A percentile compares a stretch with the other conserved stretches of the same genome.
phyloP scores from a whole-genome alignment of 2,113 vertebrate species.

The Petrocephalus zakoni region DNA sequence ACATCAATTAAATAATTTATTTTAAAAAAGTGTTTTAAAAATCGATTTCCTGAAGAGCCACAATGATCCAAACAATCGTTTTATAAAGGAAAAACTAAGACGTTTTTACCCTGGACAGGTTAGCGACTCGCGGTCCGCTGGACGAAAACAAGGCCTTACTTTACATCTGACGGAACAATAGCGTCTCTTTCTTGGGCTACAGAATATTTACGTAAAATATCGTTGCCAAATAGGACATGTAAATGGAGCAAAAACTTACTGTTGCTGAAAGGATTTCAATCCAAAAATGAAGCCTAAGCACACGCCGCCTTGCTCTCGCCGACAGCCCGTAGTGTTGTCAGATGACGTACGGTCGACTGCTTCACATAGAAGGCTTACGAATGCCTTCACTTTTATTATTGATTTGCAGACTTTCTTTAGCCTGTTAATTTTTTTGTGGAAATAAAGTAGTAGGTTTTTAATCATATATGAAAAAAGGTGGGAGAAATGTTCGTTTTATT shows the following conservation, averaged over 20 bases:
- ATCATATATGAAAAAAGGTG: neutral
- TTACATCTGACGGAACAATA: neutral
- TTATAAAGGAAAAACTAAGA: neutral
- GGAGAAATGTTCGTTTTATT: neutral
- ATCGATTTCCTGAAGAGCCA: neutral
- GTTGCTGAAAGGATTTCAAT: neutral
- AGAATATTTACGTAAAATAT: neutral
- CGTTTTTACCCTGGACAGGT: neutral
- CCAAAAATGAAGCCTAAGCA: neutral
- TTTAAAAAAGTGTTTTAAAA: neutral
- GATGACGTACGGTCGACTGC: neutral
- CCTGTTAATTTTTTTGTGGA: neutral
- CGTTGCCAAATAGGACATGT: neutral
- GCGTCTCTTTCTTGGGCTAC: neutral
- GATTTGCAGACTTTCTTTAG: neutral
- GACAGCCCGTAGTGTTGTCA: neutral
- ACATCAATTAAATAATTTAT: neutral
- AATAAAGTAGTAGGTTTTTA: neutral
- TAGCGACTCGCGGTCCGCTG: neutral
- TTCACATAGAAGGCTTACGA: neutral
- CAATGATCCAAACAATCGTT: neutral
- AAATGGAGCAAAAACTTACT: neutral
- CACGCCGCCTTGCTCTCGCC: neutral
- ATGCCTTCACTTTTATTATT: neutral
- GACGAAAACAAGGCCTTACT: neutral